Evolutionary conservation across 2,797 vertebrate species (phyloP).

Genomic region (Harpagifer antarcticus): DNA sequence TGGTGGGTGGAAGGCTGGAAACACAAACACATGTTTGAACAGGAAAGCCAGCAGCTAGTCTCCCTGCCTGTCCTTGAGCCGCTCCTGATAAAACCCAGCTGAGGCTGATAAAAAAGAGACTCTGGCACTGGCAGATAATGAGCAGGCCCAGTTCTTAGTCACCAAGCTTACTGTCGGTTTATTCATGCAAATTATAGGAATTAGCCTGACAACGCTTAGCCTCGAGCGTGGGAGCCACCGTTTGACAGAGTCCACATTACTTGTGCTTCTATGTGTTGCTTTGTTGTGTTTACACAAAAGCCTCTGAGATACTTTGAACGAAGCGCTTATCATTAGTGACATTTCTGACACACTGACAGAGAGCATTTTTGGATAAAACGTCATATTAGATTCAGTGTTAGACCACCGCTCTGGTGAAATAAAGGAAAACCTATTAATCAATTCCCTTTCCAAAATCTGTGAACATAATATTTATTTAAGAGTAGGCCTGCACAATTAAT

Average conservation of each 20-base stretch:
- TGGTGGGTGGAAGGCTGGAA: constrained; percentile 43
- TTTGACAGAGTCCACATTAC: constrained; percentile 8
- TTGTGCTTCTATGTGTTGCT: constrained; percentile 11
- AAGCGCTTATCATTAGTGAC: not conserved
- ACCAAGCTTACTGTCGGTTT: constrained; percentile 35
- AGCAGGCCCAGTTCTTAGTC: constrained; percentile 48
- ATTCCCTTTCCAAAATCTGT: not conserved
- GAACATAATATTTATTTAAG: not conserved
- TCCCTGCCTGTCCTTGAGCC: constrained; percentile 54
- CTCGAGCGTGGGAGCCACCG: constrained; percentile 3
- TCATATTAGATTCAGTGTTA: not conserved
- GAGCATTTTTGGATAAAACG: not conserved
- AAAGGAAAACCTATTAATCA: not conserved
- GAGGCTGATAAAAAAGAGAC: constrained; percentile 53
- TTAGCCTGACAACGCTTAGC: not conserved
- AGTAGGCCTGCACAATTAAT: too few species aligned
- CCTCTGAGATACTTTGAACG: not conserved
- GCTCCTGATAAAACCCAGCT: constrained; percentile 63
- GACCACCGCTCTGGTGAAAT: not conserved
- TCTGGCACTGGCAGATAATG: constrained; percentile 49
- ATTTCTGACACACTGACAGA: not conserved
- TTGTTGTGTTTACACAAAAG: constrained; percentile 4
- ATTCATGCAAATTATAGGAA: constrained; percentile 37
- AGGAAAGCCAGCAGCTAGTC: constrained; percentile 50
- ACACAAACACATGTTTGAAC: constrained; percentile 58